Conservation (phyloP, 2,113 vertebrate genomes). For the Psettodes erumei region DNA sequence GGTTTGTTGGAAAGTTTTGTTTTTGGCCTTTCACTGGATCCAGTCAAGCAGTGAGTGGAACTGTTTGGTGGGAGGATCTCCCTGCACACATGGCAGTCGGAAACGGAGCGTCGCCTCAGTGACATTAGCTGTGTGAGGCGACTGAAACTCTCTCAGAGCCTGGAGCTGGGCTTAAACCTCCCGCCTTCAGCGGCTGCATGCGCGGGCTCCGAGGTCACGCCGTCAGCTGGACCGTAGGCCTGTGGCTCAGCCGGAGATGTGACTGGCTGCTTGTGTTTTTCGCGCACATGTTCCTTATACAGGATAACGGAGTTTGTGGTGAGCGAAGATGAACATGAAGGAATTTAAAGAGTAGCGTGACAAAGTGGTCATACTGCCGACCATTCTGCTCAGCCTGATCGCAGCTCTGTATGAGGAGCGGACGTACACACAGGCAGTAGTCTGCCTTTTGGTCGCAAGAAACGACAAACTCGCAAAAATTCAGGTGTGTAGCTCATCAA, state of each 20-base stretch:
- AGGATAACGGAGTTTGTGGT: background rate
- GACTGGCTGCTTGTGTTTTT: background rate
- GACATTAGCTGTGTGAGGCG: constrained; percentile 47
- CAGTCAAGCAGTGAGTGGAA: constrained; percentile 54
- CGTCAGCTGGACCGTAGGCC: background rate
- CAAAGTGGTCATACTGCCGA: background rate
- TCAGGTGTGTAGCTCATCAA: background rate
- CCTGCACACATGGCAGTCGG: constrained; percentile 44
- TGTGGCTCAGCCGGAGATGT: background rate
- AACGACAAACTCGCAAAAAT: background rate
- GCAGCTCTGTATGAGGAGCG: background rate
- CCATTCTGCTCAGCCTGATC: background rate
- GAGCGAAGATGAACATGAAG: background rate
- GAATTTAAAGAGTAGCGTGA: background rate
- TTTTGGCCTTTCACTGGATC: constrained; percentile 8
- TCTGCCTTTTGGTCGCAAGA: background rate
- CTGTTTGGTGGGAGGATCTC: constrained; percentile 38
- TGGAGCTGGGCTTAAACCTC: background rate
- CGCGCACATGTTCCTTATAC: background rate
- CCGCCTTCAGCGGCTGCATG: background rate
- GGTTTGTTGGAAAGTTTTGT: constrained; percentile 36
- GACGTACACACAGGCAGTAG: background rate
- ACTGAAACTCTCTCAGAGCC: background rate
- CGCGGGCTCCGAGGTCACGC: background rate
- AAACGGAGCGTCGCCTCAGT: constrained; percentile 49